A percentile compares a stretch with the other conserved stretches of the same genome.
Evolutionary conservation across 2,797 vertebrate genomes (phyloP).

Genomic region (Poecilia picta): DNA sequence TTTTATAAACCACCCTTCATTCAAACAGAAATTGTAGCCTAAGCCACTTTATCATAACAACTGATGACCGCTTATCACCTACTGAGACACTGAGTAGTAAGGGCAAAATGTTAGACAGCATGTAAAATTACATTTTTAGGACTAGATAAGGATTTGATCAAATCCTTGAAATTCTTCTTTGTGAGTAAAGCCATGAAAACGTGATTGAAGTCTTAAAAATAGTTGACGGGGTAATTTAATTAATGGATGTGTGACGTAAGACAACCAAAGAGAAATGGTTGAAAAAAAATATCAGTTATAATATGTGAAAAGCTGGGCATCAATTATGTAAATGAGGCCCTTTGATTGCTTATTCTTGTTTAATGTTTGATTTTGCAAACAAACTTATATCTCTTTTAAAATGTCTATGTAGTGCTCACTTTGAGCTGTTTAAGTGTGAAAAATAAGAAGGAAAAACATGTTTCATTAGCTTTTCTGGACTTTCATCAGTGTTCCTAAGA

Average conservation of each 20-base stretch:
- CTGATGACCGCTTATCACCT: background rate
- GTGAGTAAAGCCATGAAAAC: background rate
- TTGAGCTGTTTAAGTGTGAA: background rate
- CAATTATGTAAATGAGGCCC: background rate
- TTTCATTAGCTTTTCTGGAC: slow-evolving; percentile 1
- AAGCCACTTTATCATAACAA: background rate
- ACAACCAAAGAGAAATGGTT: background rate
- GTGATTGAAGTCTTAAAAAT: background rate
- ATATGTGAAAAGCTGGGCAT: background rate
- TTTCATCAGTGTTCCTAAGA: slow-evolving; percentile 5
- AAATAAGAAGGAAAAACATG: background rate
- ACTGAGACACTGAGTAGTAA: background rate
- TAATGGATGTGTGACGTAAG: background rate
- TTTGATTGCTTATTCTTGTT: background rate
- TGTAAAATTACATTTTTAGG: background rate
- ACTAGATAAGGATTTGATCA: background rate
- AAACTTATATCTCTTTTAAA: background rate
- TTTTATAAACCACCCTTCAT: background rate
- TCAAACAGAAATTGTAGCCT: background rate
- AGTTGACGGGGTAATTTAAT: background rate
- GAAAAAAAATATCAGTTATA: background rate
- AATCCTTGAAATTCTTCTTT: background rate
- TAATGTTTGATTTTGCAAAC: background rate
- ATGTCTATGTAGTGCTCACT: background rate
- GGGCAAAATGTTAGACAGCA: background rate